These are phyloP conservation scores for Tinea semifulvella DNA, from an alignment of 2,888 invertebrate species.

Conservation along the genomic window DNA sequence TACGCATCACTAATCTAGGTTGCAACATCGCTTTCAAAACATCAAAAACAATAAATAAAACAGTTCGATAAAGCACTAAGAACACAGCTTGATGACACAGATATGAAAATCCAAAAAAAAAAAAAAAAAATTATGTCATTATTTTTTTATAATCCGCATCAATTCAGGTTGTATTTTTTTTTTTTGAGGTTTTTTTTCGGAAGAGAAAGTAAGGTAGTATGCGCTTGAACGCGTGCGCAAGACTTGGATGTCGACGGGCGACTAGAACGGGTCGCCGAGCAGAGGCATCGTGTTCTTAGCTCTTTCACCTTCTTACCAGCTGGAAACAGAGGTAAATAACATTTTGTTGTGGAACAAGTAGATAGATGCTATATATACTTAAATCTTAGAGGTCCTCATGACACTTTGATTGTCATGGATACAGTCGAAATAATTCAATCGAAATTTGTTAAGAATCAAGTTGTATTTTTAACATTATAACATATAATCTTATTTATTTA, in stretches of 20 bases:
- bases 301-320: slow-evolving; percentile 9
- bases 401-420: too few species aligned
- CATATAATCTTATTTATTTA: too few species aligned
- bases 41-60: not conserved
- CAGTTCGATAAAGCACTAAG: not conserved
- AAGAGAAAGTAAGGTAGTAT: slow-evolving; percentile 2
- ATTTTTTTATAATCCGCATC: not conserved
- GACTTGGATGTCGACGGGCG: not conserved
- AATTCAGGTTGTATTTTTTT: too few species aligned
- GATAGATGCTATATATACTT: too few species aligned
- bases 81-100: not conserved
- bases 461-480: too few species aligned
- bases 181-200: not conserved
- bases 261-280: slow-evolving; percentile 9
- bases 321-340: slow-evolving; percentile 1
- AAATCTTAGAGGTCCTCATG: too few species aligned
- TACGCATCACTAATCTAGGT: not conserved
- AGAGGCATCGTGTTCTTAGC: slow-evolving; percentile 7
- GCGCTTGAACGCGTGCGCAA: not conserved
- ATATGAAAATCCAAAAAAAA: not conserved
- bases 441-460: too few species aligned
- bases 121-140: not conserved
- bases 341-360: too few species aligned
- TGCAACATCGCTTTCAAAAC: slow-evolving; percentile 4
- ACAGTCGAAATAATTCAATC: too few species aligned